A percentile compares a stretch with the other conserved stretches of the same genome.
phyloP scores from a whole-genome alignment of 2,888 invertebrate species.

The Lasioglossum leucozonium region DNA sequence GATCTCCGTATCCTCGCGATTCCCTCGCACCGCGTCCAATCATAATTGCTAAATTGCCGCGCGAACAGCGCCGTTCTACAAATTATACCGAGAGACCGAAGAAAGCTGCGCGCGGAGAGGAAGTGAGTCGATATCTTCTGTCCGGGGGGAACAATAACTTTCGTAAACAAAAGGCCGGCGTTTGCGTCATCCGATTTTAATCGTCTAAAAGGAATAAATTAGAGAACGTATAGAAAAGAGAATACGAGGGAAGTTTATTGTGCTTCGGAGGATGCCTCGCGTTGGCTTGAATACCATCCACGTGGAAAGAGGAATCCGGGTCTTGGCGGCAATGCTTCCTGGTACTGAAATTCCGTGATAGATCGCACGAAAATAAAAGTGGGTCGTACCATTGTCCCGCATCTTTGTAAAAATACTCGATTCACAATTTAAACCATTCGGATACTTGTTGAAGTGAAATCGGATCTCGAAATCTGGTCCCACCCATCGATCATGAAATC shows the following conservation, averaged over 20 bases:
- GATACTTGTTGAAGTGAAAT: too few relatives aligned
- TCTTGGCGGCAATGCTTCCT: not conserved
- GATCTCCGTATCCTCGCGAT: not conserved
- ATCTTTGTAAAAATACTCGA: not conserved
- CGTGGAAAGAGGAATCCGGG: not conserved
- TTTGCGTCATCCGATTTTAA: slow-evolving; percentile 2
- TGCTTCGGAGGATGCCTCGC: not conserved
- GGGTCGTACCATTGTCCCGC: not conserved
- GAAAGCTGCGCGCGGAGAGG: not conserved
- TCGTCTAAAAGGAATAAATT: not conserved
- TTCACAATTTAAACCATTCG: too few relatives aligned
- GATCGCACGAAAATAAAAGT: not conserved
- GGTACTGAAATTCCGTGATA: not conserved
- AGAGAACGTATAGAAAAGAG: not conserved
- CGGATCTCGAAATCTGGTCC: too few relatives aligned
- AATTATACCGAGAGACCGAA: not conserved
- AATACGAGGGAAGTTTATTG: not conserved
- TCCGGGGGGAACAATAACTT: not conserved
- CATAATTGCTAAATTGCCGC: slow-evolving; percentile 10
- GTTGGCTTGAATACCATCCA: not conserved
- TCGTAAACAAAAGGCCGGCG: not conserved
- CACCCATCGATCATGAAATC: too few relatives aligned
- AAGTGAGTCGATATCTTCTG: slow-evolving; percentile 14
- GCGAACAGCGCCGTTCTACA: slow-evolving; percentile 4
- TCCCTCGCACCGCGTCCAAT: slow-evolving; percentile 13